Base-by-base conservation (phyloP, 2,888 invertebrate genomes). In the Galerucella nymphaeae region DNA sequence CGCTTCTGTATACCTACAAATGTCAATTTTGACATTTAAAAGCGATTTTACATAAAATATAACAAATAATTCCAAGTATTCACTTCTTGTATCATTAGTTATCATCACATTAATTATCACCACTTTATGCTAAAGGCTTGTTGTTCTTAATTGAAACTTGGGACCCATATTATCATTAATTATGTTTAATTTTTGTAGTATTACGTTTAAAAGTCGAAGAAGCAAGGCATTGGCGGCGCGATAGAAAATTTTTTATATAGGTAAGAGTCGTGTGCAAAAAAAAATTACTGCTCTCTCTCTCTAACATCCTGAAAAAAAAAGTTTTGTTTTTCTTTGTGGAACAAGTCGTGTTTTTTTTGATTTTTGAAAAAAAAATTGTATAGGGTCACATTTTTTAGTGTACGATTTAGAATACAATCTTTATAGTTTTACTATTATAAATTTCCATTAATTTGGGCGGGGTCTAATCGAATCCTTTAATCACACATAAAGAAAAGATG, bases 161-260 rank as follows among this genome's bases (percentile, higher is more conserved):
- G 48, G 18, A 58, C 30, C 38, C 41, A 42, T 61, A 70, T 66
- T 53, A 58, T 66, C 58, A 74, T 66, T 76, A 65, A 73, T 73
- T 76, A 38, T 76, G 59, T 80, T 80, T 80, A 75, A 76, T 81
- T 82, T 82, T 83, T 82, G 74, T 83, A 83, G 83, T 83, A 83
- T 82, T 83, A 82, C 83, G 79, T 83, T 78, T 83, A 82, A 45
- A 77, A 66, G 73, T 76, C 73, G 77, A 76, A 64, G 73, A 68
- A 72, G 68, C 77, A 72, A 75, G 77, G 76, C 77, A 73, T 69
- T 74, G 74, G 68, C 74, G 64, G 67, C 66, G 69, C 67, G 57
- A 64, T 61, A 63, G 68, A 74, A 76, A 70, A 75, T 14, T 62
- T 50, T 71, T 38, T 76, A 73, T 73, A 78, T 80, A 80, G 80